Conservation (phyloP, 2,113 vertebrate species). For the Rhynchomys soricoides region DNA sequence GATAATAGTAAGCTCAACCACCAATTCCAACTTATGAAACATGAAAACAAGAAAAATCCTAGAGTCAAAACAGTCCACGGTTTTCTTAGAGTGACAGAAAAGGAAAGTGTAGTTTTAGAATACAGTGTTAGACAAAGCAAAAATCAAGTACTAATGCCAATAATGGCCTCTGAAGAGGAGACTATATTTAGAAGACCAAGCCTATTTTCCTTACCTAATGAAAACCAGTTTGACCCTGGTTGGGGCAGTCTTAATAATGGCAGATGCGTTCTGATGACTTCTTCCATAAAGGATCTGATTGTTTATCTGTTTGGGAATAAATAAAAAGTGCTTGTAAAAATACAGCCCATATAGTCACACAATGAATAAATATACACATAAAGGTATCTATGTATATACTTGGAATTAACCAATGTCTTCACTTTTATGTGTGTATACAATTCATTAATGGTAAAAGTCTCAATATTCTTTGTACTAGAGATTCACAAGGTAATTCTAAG, state of each 20-base stretch:
- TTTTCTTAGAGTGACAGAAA: constrained; percentile 36
- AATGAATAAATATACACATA: not conserved
- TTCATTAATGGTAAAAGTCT: not conserved
- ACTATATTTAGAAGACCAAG: not conserved
- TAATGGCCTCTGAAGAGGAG: not conserved
- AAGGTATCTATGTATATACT: not conserved
- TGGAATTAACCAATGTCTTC: not conserved
- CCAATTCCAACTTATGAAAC: not conserved
- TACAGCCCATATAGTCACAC: not conserved
- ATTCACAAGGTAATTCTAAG: constrained; percentile 25
- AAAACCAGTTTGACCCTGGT: constrained; percentile 95
- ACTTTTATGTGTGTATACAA: not conserved
- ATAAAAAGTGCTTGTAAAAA: constrained; percentile 33
- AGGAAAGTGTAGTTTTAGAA: not conserved
- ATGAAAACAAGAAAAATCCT: not conserved
- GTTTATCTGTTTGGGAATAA: constrained; percentile 91
- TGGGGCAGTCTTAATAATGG: constrained; percentile 95
- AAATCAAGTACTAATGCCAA: constrained; percentile 8
- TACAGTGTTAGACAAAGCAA: constrained; percentile 16
- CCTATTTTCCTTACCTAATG: constrained; percentile 90
- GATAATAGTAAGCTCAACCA: not conserved
- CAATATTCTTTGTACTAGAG: not conserved
- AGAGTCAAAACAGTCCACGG: not conserved
- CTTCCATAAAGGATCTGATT: constrained; percentile 96
- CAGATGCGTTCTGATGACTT: constrained; percentile 98